phyloP scores from a whole-genome alignment of 2,797 vertebrate species.

The Danio albolineatus region DNA sequence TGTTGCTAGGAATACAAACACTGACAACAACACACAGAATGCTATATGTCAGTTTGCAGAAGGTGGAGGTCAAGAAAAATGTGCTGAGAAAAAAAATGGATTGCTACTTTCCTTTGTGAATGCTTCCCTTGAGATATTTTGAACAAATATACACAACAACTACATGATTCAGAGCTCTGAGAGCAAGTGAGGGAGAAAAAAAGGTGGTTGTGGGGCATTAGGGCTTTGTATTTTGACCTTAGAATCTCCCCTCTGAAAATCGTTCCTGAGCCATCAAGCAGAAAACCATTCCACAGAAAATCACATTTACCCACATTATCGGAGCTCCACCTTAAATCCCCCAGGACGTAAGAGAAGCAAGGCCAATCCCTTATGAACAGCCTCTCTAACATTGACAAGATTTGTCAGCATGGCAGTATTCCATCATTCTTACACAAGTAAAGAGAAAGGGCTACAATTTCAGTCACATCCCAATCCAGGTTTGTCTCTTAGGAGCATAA shows the following conservation, averaged over 20 bases:
- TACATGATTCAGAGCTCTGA: constrained; percentile 61
- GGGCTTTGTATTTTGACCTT: constrained; percentile 68
- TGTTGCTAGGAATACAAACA: constrained; percentile 82
- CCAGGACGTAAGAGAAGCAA: constrained; percentile 47
- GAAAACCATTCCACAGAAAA: constrained; percentile 67
- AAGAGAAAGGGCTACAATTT: constrained; percentile 53
- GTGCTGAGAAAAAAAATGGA: constrained; percentile 48
- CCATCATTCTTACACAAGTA: constrained; percentile 55
- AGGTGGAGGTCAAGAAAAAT: constrained; percentile 43
- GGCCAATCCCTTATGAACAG: constrained; percentile 41
- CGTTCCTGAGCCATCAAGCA: constrained; percentile 79
- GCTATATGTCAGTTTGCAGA: constrained; percentile 68
- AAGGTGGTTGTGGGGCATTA: constrained; percentile 27
- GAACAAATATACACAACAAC: constrained; percentile 61
- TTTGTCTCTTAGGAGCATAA: constrained; percentile 52
- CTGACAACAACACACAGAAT: constrained; percentile 75
- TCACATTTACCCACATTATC: constrained; percentile 52
- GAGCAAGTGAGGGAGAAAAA: constrained; percentile 48
- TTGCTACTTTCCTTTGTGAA: constrained; percentile 60
- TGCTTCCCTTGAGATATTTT: constrained; percentile 57
- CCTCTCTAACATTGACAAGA: constrained; percentile 39
- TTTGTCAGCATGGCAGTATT: constrained; percentile 56
- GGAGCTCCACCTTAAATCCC: constrained; percentile 37
- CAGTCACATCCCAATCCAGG: constrained; percentile 37
- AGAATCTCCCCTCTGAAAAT: constrained; percentile 74